Percentiles rank a stretch among this genome's conserved stretches.
Conservation (phyloP, 2,113 vertebrate genomes). For the Mustela nigripes region DNA sequence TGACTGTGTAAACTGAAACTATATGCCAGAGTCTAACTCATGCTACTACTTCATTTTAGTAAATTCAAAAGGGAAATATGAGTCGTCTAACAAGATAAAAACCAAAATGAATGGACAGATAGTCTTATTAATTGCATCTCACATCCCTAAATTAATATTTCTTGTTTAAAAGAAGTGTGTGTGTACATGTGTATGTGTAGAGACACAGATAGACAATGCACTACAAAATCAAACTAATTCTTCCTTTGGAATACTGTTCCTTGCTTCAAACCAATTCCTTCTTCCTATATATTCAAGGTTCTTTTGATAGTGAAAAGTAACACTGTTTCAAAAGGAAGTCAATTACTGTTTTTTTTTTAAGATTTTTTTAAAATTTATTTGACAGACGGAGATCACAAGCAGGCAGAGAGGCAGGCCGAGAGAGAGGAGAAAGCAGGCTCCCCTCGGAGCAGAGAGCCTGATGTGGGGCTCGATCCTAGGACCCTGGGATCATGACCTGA, state of each 20-base stretch:
- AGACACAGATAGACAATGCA: not conserved
- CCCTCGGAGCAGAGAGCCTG: too few relatives aligned
- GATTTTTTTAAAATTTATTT: too few relatives aligned
- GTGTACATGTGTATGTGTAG: not conserved
- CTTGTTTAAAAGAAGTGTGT: not conserved
- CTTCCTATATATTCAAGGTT: constrained; percentile 20
- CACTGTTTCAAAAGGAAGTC: constrained; percentile 46
- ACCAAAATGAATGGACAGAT: not conserved
- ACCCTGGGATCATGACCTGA: too few relatives aligned
- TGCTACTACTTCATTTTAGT: not conserved
- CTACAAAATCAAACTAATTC: not conserved
- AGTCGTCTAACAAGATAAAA: not conserved
- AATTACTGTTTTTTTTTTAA: not conserved
- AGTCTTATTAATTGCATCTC: not conserved
- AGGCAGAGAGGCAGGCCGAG: too few relatives aligned
- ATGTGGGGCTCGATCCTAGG: too few relatives aligned
- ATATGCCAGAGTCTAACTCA: not conserved
- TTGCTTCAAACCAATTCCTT: constrained; percentile 44
- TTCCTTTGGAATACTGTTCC: not conserved
- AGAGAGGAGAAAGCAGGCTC: too few relatives aligned
- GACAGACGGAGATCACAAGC: too few relatives aligned
- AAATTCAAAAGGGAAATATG: constrained; percentile 39
- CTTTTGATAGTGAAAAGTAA: constrained; percentile 51
- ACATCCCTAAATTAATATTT: constrained; percentile 27
- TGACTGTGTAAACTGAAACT: not conserved